These are phyloP conservation scores for Drosophila subsilvestris DNA, from an alignment of 2,888 invertebrate species.

Conservation along the genomic window DNA sequence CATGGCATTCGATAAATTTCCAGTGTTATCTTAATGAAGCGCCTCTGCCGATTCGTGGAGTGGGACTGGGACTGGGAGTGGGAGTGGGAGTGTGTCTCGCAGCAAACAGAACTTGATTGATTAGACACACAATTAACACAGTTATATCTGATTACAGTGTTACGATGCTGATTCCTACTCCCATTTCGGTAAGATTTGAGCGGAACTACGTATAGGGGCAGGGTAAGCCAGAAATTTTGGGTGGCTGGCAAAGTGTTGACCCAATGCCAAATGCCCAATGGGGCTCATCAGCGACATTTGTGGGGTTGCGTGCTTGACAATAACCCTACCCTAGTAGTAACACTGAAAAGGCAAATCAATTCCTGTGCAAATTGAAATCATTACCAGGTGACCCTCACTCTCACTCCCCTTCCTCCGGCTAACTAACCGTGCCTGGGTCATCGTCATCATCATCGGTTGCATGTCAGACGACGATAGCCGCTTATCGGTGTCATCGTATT, in stretches of 20 bases:
- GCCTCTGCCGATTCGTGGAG: slow-evolving; percentile 51
- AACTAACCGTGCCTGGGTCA: slow-evolving; percentile 14
- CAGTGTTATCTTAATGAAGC: slow-evolving; percentile 76
- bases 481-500: slow-evolving; percentile 69
- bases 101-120: slow-evolving; percentile 74
- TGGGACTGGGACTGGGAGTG: too few species aligned
- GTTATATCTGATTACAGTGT: slow-evolving; percentile 48
- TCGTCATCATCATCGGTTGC: slow-evolving; percentile 46
- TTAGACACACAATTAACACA: slow-evolving; percentile 74
- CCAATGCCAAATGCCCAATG: slow-evolving; percentile 15
- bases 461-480: slow-evolving; percentile 54
- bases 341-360: slow-evolving; percentile 65
- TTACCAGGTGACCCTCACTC: slow-evolving; percentile 13
- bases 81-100: too few species aligned
- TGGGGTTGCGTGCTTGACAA: slow-evolving; percentile 61
- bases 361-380: slow-evolving; percentile 72
- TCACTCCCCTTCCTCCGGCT: neutral
- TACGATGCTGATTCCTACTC: neutral
- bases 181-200: neutral
- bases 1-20: slow-evolving; percentile 67
- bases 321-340: slow-evolving; percentile 39
- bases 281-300: slow-evolving; percentile 4
- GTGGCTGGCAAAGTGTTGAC: slow-evolving; percentile 17
- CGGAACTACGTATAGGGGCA: slow-evolving; percentile 11
- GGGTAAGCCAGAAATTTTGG: slow-evolving; percentile 19